Evolutionary conservation across 2,113 vertebrate species (phyloP).

Genomic region (Indicator maculatus): DNA sequence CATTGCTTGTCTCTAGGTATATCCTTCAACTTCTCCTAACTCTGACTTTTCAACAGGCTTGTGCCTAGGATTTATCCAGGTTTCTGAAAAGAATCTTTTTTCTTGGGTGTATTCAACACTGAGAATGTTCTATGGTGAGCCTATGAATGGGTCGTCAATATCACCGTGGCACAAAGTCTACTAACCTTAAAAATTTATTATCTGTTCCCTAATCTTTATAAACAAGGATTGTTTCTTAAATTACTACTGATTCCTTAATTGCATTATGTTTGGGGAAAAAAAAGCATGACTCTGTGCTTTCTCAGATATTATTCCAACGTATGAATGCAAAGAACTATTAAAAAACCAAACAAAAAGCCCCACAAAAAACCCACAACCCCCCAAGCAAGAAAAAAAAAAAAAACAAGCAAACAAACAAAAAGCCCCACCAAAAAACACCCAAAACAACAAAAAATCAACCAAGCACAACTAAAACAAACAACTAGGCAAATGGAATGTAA

Average conservation of each 20-base stretch:
- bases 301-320: background rate
- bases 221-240: conserved; percentile 38
- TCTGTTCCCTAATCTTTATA: conserved; percentile 16
- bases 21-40: background rate
- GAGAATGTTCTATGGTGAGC: background rate
- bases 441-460: background rate
- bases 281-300: conserved; percentile 16
- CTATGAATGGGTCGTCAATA: background rate
- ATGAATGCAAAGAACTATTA: background rate
- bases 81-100: background rate
- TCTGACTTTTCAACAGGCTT: background rate
- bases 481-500: conserved; percentile 33
- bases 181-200: conserved; percentile 7
- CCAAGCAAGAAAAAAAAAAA: background rate
- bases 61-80: background rate
- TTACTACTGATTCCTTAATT: background rate
- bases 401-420: background rate
- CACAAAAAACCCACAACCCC: background rate
- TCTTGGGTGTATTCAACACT: background rate
- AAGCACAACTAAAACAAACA: background rate
- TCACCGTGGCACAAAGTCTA: background rate
- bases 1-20: background rate
- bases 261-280: background rate
- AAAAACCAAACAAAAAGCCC: background rate
- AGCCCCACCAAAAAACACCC: background rate